Evolutionary conservation across 2,888 invertebrate genomes (phyloP).

Genomic region (Oeneis ivallda): DNA sequence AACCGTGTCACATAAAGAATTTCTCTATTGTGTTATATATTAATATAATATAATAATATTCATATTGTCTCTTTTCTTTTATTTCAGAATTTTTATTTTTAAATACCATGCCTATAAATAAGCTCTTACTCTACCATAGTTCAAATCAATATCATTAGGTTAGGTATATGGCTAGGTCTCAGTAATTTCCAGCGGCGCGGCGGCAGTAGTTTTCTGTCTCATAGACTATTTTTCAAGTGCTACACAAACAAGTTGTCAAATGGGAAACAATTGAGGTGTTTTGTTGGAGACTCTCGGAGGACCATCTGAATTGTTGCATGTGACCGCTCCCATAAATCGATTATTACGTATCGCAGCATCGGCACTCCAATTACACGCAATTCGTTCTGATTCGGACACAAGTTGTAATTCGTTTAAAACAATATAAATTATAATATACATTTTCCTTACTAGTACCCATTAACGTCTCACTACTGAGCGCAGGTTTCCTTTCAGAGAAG

Average conservation of each 20-base stretch:
- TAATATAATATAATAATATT: no score
- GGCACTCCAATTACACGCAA: slow-evolving; percentile 31
- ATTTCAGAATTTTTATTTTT: neutral
- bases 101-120: neutral
- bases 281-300: slow-evolving; percentile 45
- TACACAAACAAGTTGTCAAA: slow-evolving; percentile 60
- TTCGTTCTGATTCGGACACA: slow-evolving; percentile 24
- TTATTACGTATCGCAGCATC: slow-evolving; percentile 39
- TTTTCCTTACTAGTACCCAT: no score
- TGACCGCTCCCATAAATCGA: slow-evolving; percentile 39
- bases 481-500: no score
- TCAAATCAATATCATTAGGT: neutral
- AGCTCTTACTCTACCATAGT: neutral
- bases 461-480: no score
- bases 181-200: neutral
- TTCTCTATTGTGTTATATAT: slow-evolving; percentile 67
- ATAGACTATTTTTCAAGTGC: slow-evolving; percentile 53
- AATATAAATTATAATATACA: neutral
- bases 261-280: slow-evolving; percentile 60
- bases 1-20: slow-evolving; percentile 75
- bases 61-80: slow-evolving; percentile 50
- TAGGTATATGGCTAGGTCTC: neutral
- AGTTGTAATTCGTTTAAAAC: slow-evolving; percentile 3
- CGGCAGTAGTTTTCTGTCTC: slow-evolving; percentile 9
- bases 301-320: slow-evolving; percentile 39